Conservation (phyloP, 2,888 invertebrate species). For the Apodemia duryi region DNA sequence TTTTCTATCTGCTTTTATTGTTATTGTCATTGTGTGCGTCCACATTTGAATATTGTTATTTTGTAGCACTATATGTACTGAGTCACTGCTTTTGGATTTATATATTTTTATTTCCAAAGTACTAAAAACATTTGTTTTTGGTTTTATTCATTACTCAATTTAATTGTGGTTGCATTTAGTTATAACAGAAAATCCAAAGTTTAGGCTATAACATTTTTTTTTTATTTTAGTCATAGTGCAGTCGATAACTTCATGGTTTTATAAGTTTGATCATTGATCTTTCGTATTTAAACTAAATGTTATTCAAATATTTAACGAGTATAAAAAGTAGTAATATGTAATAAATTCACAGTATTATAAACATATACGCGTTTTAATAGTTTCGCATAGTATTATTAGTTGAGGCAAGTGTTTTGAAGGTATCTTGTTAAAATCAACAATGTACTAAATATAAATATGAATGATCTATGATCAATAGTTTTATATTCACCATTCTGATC, state of each 20-base stretch:
- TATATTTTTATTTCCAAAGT: constrained; percentile 67
- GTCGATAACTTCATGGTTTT: constrained; percentile 36
- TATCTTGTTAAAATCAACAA: background rate
- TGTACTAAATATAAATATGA: constrained; percentile 26
- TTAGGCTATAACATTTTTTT: constrained; percentile 61
- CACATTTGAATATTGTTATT: constrained; percentile 30
- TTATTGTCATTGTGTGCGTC: constrained; percentile 37
- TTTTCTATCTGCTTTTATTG: constrained; percentile 51
- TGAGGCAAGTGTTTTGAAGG: constrained; percentile 11
- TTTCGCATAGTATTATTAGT: constrained; percentile 20
- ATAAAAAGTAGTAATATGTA: constrained; percentile 3
- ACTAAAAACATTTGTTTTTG: constrained; percentile 66
- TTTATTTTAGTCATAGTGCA: constrained; percentile 50
- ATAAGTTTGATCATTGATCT: constrained; percentile 48
- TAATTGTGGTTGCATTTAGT: constrained; percentile 76
- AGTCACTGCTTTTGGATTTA: constrained; percentile 64
- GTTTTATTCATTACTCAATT: constrained; percentile 61
- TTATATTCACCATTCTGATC: constrained; percentile 27
- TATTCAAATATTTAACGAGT: constrained; percentile 10
- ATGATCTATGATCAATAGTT: constrained; percentile 30
- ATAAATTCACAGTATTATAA: constrained; percentile 14
- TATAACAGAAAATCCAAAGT: constrained; percentile 77
- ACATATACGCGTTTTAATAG: constrained; percentile 11
- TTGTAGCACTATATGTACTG: constrained; percentile 33
- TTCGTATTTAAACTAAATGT: constrained; percentile 33